These are phyloP conservation scores for Drosophila ananassae DNA, from an alignment of 1,140 invertebrate genomes.

Conservation along the genomic window DNA sequence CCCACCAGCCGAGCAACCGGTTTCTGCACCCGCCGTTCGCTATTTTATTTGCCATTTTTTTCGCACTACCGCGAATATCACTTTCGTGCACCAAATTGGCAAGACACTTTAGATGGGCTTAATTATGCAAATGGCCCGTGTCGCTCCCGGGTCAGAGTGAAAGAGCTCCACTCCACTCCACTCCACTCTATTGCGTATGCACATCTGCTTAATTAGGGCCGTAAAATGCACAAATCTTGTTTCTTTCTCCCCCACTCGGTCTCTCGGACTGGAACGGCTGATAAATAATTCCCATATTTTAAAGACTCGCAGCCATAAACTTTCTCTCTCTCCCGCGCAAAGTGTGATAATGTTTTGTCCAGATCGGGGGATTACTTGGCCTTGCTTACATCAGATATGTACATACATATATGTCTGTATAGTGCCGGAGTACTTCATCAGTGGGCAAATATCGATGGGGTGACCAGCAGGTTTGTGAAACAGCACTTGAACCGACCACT, in stretches of 20 bases:
- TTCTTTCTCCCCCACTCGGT: not conserved
- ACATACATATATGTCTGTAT: not conserved
- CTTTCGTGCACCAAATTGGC: slow-evolving; percentile 51
- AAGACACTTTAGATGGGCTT: slow-evolving; percentile 53
- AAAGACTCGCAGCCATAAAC: slow-evolving; percentile 7
- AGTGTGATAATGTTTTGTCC: slow-evolving; percentile 20
- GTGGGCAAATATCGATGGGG: slow-evolving; percentile 31
- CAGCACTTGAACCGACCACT: slow-evolving; percentile 11
- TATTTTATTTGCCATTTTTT: slow-evolving; percentile 9
- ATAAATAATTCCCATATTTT: slow-evolving; percentile 13
- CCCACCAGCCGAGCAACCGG: slow-evolving; percentile 17
- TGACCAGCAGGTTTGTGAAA: slow-evolving; percentile 15
- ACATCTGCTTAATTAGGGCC: slow-evolving; percentile 37
- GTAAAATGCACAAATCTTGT: slow-evolving; percentile 7
- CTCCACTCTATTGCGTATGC: slow-evolving; percentile 11
- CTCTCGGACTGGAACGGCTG: not conserved
- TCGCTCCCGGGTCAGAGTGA: slow-evolving; percentile 20
- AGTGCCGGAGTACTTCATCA: slow-evolving; percentile 8
- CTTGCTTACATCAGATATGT: slow-evolving; percentile 25
- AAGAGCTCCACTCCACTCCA: slow-evolving; percentile 5
- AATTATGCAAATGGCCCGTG: slow-evolving; percentile 41
- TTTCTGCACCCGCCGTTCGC: slow-evolving; percentile 8
- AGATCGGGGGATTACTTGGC: slow-evolving; percentile 11
- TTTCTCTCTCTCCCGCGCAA: slow-evolving; percentile 9
- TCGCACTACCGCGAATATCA: slow-evolving; percentile 22